Evolutionary conservation across 1,140 invertebrate genomes (phyloP), one percentile per base, ranked within the genome.

Genomic region (Leptopilina boulardi): DNA sequence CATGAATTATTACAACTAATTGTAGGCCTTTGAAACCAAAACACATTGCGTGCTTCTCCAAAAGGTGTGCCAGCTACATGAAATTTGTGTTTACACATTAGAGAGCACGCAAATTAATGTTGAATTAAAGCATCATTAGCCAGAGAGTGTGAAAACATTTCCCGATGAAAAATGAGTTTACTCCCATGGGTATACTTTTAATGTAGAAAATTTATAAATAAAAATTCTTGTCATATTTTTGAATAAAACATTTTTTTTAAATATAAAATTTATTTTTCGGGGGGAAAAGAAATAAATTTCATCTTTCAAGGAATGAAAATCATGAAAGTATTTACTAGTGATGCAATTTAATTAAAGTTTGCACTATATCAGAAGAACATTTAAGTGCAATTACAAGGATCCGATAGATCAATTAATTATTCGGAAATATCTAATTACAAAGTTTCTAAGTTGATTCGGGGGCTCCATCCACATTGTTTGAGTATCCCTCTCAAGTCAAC

Each of bases 361-460:
- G 23, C 23, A 18, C 0, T 8, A n/a, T 66, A 3, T 8, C 13
- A 66, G 26, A 30, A n/a, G 9, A 30, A 15, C 1, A 23, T 30
- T 15, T 59, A 8, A 13, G 23, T 59, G 23, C 23, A 59, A 59
- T 30, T 30, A 66, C 26, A 26, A 66, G 19, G 13, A 66, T n/a
- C 56, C 15, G 23, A 66, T 66, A 51, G 47, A 51, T 51, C 47
- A 51, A 51, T 51, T 51, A 51, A 51, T 51, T 51, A 51, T 51
- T 51, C 47, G 3, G n/a, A 51, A 51, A 51, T 51, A 51, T 51
- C 47, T 47, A 13, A 47, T 47, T 51, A 30, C 21, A 66, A 66
- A 66, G 15, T 66, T 19, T 26, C 4, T n/a, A 5, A n/a, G 15
- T 30, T 66, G 15, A 30, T 66, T 66, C 6, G 5, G 26, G 10